Base-by-base conservation (phyloP, 2,888 invertebrate genomes). In the Drosophila mercatorum region DNA sequence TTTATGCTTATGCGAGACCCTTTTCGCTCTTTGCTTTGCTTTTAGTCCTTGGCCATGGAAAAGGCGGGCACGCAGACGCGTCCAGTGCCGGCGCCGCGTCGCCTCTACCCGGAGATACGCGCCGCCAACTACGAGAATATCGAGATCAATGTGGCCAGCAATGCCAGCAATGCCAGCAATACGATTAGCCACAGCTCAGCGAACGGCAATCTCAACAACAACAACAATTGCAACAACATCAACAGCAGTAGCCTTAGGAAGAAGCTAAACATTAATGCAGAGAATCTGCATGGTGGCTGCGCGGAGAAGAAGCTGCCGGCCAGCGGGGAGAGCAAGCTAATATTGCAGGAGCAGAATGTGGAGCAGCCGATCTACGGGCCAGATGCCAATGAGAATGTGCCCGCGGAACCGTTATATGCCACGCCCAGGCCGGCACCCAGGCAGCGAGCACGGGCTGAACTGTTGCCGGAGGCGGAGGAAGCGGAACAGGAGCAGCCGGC, bases 1-100 rank as follows among this genome's bases (percentile, higher is more conserved):
- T 36, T 41, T 36, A 40, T 44, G 76, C 76, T 75, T 41, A 70
- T 75, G 36, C 38, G 52, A 43, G 43, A 31, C 10, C 49, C 36
- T 66, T 40, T 31, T 26, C 41, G 17, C 12, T 47, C 10, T 28
- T 34, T 53, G n/a, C n/a, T 17, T 36, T 56, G 31, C 14, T 64
- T 65, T 26, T 26, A 72, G 53, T 6, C 47, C n/a, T 38, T 43
- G 67, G 71, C 11, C 75, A 83, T 83, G 83, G 78, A 83, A n/a
- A 61, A 83, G 75, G 75, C 78, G 41, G 68, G 52, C 43, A 63
- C 60, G 61, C 80, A 83, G 53, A 78, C 87, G 56, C 89, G 90
- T 38, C 93, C 93, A 26, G 90, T 92, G 56, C 93, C 93, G 46
- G 91, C 91, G 60, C 93, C 93, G 31, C 88, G 93, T 43, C 92